Percentiles rank a stretch among this genome's conserved stretches.
Evolutionary conservation across 2,888 invertebrate species (phyloP).

Genomic region (Cryptocephalus moraei): DNA sequence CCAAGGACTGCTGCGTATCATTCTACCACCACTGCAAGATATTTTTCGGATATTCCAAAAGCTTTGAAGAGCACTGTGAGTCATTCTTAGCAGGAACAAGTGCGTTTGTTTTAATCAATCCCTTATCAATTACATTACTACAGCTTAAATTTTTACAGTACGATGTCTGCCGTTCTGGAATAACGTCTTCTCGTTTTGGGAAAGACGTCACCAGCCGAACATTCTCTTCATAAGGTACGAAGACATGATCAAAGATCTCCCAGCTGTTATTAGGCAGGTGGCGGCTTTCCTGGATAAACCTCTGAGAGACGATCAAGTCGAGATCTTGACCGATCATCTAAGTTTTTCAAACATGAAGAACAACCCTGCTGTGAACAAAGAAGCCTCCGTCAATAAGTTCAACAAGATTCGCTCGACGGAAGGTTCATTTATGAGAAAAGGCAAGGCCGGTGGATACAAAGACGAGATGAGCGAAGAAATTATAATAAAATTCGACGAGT

Average conservation of each 20-base stretch:
- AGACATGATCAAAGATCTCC: constrained; percentile 25
- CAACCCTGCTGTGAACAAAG: constrained; percentile 47
- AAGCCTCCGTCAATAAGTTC: constrained; percentile 30
- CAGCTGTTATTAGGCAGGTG: constrained; percentile 19
- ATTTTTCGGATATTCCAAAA: constrained; percentile 43
- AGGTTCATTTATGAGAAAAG: constrained; percentile 40
- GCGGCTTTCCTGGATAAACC: constrained; percentile 22
- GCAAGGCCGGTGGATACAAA: constrained; percentile 36
- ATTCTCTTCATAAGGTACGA: constrained; percentile 29
- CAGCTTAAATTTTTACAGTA: constrained; percentile 17
- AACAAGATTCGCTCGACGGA: constrained; percentile 29
- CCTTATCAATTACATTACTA: too few species aligned
- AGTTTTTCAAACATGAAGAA: constrained; percentile 42
- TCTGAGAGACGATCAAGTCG: constrained; percentile 20
- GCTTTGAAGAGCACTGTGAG: constrained; percentile 48
- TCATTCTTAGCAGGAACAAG: constrained; percentile 48
- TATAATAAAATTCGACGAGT: constrained; percentile 59
- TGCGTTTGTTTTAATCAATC: constrained; percentile 22
- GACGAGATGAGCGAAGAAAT: constrained; percentile 59
- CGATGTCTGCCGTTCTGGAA: constrained; percentile 28
- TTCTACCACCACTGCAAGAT: constrained; percentile 56
- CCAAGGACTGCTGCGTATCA: constrained; percentile 60
- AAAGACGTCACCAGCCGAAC: constrained; percentile 23
- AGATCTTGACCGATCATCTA: constrained; percentile 21
- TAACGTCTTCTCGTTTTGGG: constrained; percentile 28